Percentiles rank a stretch among this genome's conserved stretches.
These are phyloP conservation scores for Papilio aristodemus DNA, from an alignment of 1,140 invertebrate species.

Conservation along the genomic window DNA sequence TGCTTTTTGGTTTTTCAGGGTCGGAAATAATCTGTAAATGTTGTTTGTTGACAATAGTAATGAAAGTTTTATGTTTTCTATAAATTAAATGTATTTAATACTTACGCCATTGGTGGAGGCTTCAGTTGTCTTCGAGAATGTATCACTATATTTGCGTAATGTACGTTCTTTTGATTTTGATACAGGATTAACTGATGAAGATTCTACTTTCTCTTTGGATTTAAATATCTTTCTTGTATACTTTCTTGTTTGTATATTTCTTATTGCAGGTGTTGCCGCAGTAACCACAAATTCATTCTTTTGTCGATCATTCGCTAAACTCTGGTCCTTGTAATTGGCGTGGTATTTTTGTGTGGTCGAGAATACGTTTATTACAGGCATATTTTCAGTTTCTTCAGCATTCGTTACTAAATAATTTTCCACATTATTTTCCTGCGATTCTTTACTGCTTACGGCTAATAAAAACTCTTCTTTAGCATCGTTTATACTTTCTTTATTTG, in stretches of 20 bases:
- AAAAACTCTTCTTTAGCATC: conserved; percentile 51
- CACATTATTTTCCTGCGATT: conserved; percentile 57
- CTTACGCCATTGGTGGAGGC: conserved; percentile 70
- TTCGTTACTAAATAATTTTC: conserved; percentile 51
- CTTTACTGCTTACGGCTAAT: conserved; percentile 58
- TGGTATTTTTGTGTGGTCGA: conserved; percentile 65
- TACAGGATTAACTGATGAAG: conserved; percentile 36
- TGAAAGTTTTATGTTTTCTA: neutral
- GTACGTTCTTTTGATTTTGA: conserved; percentile 52
- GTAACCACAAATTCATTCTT: conserved; percentile 45
- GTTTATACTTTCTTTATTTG: conserved; percentile 35
- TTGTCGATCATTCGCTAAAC: conserved; percentile 37
- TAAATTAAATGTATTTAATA: conserved; percentile 36
- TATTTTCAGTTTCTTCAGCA: conserved; percentile 52
- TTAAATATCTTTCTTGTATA: conserved; percentile 53
- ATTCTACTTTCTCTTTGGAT: conserved; percentile 42
- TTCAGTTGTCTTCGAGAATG: conserved; percentile 68
- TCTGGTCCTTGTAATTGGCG: conserved; percentile 62
- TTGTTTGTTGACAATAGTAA: conserved; percentile 32
- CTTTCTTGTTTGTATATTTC: conserved; percentile 67
- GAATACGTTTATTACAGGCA: conserved; percentile 42
- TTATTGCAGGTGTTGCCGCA: conserved; percentile 51
- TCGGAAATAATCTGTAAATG: conserved; percentile 70
- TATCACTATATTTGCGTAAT: conserved; percentile 62
- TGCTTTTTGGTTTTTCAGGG: conserved; percentile 69